Base-by-base conservation (phyloP, 1,140 invertebrate genomes). In the Panagrolaimus sp. region DNA sequence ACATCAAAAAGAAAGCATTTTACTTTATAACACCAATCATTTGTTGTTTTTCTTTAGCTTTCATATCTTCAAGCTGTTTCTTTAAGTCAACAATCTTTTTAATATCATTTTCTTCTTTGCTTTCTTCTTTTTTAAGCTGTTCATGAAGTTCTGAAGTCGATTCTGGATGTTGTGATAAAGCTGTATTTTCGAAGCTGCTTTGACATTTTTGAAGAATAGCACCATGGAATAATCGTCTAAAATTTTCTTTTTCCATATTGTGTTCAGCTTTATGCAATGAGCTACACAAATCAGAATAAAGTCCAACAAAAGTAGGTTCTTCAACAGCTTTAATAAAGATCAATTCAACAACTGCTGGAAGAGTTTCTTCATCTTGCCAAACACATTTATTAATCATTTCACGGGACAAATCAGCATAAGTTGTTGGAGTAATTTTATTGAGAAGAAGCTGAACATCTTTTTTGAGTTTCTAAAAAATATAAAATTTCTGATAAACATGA, bases 351-450 rank as follows among this genome's bases (percentile, higher is more conserved):
- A 57, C 8, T 11, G 11, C n/a, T 11, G 51, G 11, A 57, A 57
- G 51, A 16, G 11, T 57, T 20, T 57, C n/a, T n/a, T n/a, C 20
- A 57, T 57, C 51, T 25, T 57, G n/a, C 51, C 51, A 57, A 20
- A n/a, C 3, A 13, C 27, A 16, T 27, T 16, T 13, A 11, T 11
- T 27, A 1, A 16, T 57, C 20, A 57, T 20, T 5, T 57, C 51
- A 9, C 11, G 13, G 9, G 11, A 2, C n/a, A 57, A 16, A 11
- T 16, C 27, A 11, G 51, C n/a, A 16, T 57, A 57, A 11, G 20
- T 57, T 20, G n/a, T 20, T 5, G 51, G 51, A 27, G 51, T n/a
- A n/a, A n/a, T n/a, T n/a, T n/a, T n/a, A n/a, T n/a, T n/a, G n/a
- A n/a, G n/a, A n/a, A n/a, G n/a, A n/a, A n/a, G n/a, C n/a, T n/a